Conservation (phyloP, 2,797 vertebrate species). For the Paramormyrops hopkinsi region DNA sequence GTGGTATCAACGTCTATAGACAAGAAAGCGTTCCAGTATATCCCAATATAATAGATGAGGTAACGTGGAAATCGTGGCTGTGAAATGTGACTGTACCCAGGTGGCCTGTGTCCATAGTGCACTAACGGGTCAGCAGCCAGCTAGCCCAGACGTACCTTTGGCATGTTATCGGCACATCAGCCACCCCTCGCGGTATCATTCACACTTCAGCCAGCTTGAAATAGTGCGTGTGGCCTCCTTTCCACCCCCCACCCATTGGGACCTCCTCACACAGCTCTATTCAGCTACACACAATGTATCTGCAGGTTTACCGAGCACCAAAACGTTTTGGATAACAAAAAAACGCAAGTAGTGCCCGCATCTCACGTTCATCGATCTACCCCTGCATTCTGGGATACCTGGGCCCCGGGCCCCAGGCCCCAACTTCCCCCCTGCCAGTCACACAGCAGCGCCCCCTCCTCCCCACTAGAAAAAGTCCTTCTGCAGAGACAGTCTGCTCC, state of each 20-base stretch:
- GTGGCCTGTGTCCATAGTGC: background rate
- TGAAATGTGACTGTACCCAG: background rate
- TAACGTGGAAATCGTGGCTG: background rate
- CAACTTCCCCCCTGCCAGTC: constrained; percentile 58
- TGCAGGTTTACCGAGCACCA: background rate
- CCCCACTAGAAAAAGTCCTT: constrained; percentile 59
- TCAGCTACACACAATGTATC: background rate
- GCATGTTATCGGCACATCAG: background rate
- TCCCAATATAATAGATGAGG: background rate
- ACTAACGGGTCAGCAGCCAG: background rate
- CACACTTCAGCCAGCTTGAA: background rate
- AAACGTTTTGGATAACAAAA: background rate
- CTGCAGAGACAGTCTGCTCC: constrained; percentile 55
- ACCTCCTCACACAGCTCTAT: background rate
- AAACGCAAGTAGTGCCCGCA: background rate
- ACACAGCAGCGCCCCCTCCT: constrained; percentile 43
- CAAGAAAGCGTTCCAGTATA: background rate
- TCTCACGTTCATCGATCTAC: constrained; percentile 25
- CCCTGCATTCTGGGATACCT: no score
- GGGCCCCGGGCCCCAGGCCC: constrained; percentile 46
- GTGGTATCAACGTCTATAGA: background rate
- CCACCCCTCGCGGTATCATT: background rate
- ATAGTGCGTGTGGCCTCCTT: background rate
- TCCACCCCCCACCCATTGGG: background rate
- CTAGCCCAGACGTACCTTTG: background rate